phyloP scores from a whole-genome alignment of 1,140 invertebrate genomes.

The Drosophila tsacasi region DNA sequence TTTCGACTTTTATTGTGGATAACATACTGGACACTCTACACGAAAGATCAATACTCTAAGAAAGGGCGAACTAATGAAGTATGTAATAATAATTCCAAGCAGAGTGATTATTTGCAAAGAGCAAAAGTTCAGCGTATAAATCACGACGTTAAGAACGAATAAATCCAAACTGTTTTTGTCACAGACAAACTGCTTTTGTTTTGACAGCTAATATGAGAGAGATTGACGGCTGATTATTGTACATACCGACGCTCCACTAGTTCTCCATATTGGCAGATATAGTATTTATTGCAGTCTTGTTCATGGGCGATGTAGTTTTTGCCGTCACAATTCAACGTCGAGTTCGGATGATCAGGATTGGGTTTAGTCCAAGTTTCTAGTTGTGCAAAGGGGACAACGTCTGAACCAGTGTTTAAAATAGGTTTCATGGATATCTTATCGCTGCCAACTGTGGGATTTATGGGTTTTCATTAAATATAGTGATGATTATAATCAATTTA shows the following conservation, averaged over 20 bases:
- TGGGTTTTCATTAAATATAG: neutral
- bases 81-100: too few species aligned
- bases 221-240: neutral
- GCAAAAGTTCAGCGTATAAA: too few species aligned
- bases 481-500: too few species aligned
- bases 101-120: too few species aligned
- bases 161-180: too few species aligned
- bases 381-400: neutral
- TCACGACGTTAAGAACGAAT: too few species aligned
- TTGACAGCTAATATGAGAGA: neutral
- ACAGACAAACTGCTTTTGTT: too few species aligned
- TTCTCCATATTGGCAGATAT: slow-evolving; percentile 90
- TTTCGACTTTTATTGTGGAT: too few species aligned
- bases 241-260: slow-evolving; percentile 87
- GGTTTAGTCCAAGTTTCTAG: slow-evolving; percentile 17
- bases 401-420: slow-evolving; percentile 43
- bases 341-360: slow-evolving; percentile 46
- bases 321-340: slow-evolving; percentile 86
- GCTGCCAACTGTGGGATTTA: slow-evolving; percentile 38
- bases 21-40: too few species aligned
- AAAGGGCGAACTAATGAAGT: too few species aligned
- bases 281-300: slow-evolving; percentile 92
- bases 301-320: slow-evolving; percentile 88
- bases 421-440: slow-evolving; percentile 38
- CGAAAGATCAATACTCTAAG: too few species aligned